Evolutionary conservation across 2,888 invertebrate species (phyloP).

Genomic region (Euzophera pinguis): DNA sequence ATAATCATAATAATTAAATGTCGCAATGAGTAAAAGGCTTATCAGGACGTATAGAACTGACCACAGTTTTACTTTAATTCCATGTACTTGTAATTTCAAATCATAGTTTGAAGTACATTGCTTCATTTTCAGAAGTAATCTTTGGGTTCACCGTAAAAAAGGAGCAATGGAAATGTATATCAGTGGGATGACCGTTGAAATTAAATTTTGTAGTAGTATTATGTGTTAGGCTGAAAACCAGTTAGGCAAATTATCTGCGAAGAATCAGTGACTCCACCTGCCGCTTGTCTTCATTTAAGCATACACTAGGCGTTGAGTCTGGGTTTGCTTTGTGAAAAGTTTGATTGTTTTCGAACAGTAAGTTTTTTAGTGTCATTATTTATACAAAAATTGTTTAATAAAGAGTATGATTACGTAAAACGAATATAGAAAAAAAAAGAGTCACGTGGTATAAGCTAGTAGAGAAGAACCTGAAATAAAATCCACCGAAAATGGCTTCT

Average conservation of each 20-base stretch:
- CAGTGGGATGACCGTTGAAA: conserved; percentile 18
- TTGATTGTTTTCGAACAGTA: conserved; percentile 12
- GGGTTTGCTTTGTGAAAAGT: conserved; percentile 10
- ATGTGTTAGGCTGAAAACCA: conserved; percentile 63
- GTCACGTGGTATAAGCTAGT: too few species aligned
- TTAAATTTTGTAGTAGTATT: conserved; percentile 27
- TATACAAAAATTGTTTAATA: too few species aligned
- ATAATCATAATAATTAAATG: conserved; percentile 65
- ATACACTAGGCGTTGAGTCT: conserved; percentile 29
- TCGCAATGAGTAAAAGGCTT: conserved; percentile 50
- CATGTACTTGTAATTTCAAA: neutral
- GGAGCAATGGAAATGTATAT: conserved; percentile 26
- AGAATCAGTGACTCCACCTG: conserved; percentile 71
- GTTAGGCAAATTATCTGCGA: conserved; percentile 74
- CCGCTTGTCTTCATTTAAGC: conserved; percentile 49
- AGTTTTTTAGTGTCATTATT: neutral
- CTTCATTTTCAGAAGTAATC: neutral
- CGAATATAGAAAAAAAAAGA: too few species aligned
- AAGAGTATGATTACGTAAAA: too few species aligned
- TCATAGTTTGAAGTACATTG: neutral
- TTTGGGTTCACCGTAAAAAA: neutral
- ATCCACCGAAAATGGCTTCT: too few species aligned
- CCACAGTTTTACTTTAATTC: conserved; percentile 29
- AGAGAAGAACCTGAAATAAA: too few species aligned
- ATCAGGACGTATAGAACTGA: conserved; percentile 54